These are phyloP conservation scores for Dunckerocampus dactyliophorus DNA, from an alignment of 2,113 vertebrate species.

Conservation along the genomic window DNA sequence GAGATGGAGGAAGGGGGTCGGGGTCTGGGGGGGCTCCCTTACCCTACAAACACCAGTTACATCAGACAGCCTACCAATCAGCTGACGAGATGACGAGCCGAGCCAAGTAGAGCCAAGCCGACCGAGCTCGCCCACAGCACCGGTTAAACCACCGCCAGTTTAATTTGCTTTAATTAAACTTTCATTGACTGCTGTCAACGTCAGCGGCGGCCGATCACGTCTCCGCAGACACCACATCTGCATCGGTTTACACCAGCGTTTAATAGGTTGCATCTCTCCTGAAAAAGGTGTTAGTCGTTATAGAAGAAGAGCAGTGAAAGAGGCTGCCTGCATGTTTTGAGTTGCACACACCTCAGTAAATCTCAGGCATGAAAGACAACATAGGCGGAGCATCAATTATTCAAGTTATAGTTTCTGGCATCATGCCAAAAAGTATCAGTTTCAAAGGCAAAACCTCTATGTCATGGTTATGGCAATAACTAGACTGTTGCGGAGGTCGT, in stretches of 20 bases:
- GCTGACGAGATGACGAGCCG: conserved; percentile 28
- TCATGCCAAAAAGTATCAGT: too few relatives aligned
- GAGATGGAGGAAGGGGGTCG: conserved; percentile 6
- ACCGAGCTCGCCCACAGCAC: too few relatives aligned
- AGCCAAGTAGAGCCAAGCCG: too few relatives aligned
- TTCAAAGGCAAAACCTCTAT: too few relatives aligned
- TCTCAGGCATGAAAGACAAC: too few relatives aligned
- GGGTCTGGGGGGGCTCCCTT: conserved; percentile 21
- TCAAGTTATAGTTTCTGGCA: too few relatives aligned
- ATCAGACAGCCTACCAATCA: conserved; percentile 66
- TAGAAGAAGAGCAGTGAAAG: background rate
- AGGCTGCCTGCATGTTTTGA: background rate
- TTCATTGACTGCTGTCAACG: background rate
- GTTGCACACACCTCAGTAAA: background rate
- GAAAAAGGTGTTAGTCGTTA: conserved; percentile 17
- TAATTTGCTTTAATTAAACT: background rate
- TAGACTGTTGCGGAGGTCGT: too few relatives aligned
- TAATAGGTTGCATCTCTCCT: conserved; percentile 38
- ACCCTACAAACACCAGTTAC: conserved; percentile 59
- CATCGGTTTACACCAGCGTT: conserved; percentile 22
- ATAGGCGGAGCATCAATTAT: too few relatives aligned
- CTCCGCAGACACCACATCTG: conserved; percentile 7
- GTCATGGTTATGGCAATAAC: too few relatives aligned
- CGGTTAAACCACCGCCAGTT: background rate
- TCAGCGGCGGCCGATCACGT: too few relatives aligned